Conservation (phyloP, 2,113 vertebrate species). For the Callipepla squamata region DNA sequence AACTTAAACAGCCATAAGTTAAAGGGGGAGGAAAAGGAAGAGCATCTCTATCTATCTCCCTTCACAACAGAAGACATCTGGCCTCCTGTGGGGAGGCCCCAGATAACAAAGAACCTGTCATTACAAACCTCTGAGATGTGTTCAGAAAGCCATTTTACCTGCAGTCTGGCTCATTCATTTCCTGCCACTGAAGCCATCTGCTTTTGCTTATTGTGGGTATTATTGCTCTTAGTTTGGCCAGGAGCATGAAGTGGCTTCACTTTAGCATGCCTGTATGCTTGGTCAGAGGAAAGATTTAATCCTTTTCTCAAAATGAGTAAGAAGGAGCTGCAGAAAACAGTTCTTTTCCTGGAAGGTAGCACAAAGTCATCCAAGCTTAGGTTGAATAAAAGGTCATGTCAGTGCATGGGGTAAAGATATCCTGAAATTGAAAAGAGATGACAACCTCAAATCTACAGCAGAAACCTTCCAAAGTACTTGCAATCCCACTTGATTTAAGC, state of each 20-base stretch:
- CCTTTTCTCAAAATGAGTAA: conserved; percentile 41
- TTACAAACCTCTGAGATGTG: conserved; percentile 11
- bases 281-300: conserved; percentile 56
- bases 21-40: conserved; percentile 66
- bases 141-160: conserved; percentile 64
- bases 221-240: conserved; percentile 62
- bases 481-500: conserved; percentile 10
- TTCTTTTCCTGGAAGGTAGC: conserved; percentile 63
- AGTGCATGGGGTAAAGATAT: not conserved
- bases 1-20: conserved; percentile 72
- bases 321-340: conserved; percentile 41
- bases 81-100: conserved; percentile 51
- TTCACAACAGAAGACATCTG: conserved; percentile 66
- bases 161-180: conserved; percentile 62
- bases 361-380: conserved; percentile 43
- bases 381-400: conserved; percentile 47
- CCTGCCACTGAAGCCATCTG: conserved; percentile 68
- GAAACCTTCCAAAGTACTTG: not conserved
- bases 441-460: conserved; percentile 12
- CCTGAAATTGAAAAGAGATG: not conserved
- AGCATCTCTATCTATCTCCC: conserved; percentile 61
- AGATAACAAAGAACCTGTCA: conserved; percentile 71
- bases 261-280: conserved; percentile 44
- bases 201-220: conserved; percentile 68
- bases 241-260: conserved; percentile 35